Evolutionary conservation across 2,113 vertebrate genomes (phyloP), one percentile per base, ranked within the genome.

Genomic region (Felis chaus): DNA sequence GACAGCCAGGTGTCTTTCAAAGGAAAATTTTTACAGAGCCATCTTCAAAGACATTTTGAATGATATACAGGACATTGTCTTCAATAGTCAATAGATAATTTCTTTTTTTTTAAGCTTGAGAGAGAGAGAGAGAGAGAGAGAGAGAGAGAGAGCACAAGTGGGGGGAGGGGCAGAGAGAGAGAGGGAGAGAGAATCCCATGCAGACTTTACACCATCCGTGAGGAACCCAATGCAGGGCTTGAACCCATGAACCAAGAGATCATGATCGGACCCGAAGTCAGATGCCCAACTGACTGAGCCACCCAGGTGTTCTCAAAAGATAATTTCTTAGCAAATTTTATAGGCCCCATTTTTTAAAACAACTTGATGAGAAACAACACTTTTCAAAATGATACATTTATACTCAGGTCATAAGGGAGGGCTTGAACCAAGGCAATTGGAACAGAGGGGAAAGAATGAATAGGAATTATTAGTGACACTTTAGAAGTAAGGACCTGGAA

Each of bases 31-130:
- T 88, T 45, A 80, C 8, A 50, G 55, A 41, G 63, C 39, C 18
- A 94, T 45, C 11, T 81, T 87, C n/a, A 80, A 93, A 96, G 39
- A 85, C 61, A 80, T 76, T 82, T 71, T 88, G 36, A 95, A 84
- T 10, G 13, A 29, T 45, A 36, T 33, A n/a, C 29, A 88, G 65
- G 36, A 80, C 10, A 29, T 41, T 66, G 55, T 57, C 50, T 71
- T 91, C 55, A 88, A 97, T 2, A 93, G 45, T 16, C 39, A n/a
- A 3, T 33, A 27, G 57, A 19, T 68, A 68, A 79, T 68, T 68
- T 48, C 69, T 57, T 63, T 50, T 50, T 50, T 50, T 50, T 50
- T 50, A 50, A 50, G 50, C 41, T 50, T 50, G 50, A 14, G 50
- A 50, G 50, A 50, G 50, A 12, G 41, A 41, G 41, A 41, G 41